A percentile compares a stretch with the other conserved stretches of the same genome.
Conservation (phyloP, 2,797 vertebrate genomes). For the Diceros bicornis region DNA sequence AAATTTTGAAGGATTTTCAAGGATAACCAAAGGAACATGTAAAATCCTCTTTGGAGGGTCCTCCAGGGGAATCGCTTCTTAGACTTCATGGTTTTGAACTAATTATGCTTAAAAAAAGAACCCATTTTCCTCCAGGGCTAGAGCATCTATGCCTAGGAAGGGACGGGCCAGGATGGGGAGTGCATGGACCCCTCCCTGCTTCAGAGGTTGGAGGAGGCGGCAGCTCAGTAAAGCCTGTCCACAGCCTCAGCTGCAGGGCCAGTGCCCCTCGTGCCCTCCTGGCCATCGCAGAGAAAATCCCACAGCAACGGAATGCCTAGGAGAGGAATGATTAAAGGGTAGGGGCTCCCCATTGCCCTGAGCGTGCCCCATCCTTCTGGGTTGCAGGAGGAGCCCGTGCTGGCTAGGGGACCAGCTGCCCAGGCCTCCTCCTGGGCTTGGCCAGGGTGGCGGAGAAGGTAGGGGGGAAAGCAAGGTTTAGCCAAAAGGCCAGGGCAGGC, state of each 20-base stretch:
- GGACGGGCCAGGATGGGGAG: neutral
- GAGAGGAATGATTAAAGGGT: neutral
- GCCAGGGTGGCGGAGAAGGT: too few relatives aligned
- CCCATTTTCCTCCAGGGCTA: neutral
- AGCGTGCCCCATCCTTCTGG: neutral
- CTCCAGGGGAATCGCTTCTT: slow-evolving; percentile 8
- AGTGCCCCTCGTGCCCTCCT: neutral
- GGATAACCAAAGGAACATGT: slow-evolving; percentile 69
- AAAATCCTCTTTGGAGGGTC: slow-evolving; percentile 66
- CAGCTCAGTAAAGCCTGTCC: neutral
- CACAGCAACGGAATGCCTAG: neutral
- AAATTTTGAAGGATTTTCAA: slow-evolving; percentile 77
- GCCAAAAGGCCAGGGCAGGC: neutral
- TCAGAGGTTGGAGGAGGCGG: neutral
- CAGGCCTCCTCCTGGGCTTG: neutral
- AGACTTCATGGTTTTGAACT: slow-evolving; percentile 63
- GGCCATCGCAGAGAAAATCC: slow-evolving; percentile 16
- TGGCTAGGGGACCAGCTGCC: neutral
- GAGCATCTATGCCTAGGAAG: neutral
- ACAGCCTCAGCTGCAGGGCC: neutral
- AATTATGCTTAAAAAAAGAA: slow-evolving; percentile 65
- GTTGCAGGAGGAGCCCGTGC: neutral
- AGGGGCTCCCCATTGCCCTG: neutral
- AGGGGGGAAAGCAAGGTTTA: neutral
- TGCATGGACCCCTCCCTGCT: neutral